Evolutionary conservation across 2,797 vertebrate species (phyloP).

Genomic region (Oceanodroma leucorhoa): DNA sequence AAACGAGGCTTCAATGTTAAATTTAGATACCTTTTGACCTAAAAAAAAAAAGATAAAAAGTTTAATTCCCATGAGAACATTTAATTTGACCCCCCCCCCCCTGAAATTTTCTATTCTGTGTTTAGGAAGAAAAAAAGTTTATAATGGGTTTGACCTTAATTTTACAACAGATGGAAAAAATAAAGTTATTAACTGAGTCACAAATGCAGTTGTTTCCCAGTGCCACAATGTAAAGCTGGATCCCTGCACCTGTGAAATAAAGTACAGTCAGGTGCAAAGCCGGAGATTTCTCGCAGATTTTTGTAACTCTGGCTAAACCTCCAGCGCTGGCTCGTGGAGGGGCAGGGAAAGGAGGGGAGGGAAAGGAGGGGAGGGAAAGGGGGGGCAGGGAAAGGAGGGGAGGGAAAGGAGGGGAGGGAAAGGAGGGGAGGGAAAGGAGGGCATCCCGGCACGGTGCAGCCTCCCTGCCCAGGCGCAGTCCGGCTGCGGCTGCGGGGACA

Average conservation of each 20-base stretch:
- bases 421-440: neutral
- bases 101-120: neutral
- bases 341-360: neutral
- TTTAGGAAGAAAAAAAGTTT: neutral
- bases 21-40: neutral
- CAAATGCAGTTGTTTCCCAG: neutral
- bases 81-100: neutral
- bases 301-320: neutral
- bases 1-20: neutral
- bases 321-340: neutral
- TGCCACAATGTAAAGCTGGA: rapidly evolving
- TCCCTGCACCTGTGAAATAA: neutral
- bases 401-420: neutral
- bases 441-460: neutral
- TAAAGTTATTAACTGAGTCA: neutral
- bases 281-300: neutral
- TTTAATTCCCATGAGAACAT: neutral
- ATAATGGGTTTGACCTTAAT: neutral
- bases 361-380: too few species aligned
- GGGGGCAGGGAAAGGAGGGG: neutral
- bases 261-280: neutral
- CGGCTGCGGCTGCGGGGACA: neutral
- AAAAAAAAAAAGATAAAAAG: neutral
- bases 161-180: neutral
- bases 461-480: neutral